Evolutionary conservation across 2,888 invertebrate species (phyloP).

Genomic region (Erannis defoliaria): DNA sequence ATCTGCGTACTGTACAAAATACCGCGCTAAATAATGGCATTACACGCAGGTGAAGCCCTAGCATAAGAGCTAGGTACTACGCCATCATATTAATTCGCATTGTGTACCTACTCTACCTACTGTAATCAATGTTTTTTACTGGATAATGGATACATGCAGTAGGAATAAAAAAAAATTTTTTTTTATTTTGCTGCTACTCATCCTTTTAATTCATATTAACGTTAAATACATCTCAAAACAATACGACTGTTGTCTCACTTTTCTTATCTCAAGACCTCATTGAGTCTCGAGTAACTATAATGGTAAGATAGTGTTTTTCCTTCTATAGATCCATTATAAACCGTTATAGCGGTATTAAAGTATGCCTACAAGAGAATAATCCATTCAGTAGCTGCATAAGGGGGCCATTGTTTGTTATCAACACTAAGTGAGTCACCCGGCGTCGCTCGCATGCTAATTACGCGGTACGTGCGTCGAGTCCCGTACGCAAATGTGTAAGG

Average conservation of each 20-base stretch:
- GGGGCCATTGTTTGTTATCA: conserved; percentile 55
- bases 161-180: too few relatives aligned
- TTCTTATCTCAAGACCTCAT: conserved; percentile 4
- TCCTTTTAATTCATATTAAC: too few relatives aligned
- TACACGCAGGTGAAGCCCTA: too few relatives aligned
- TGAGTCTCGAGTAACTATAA: not conserved
- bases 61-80: too few relatives aligned
- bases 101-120: too few relatives aligned
- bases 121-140: too few relatives aligned
- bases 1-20: too few relatives aligned
- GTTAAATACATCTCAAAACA: too few relatives aligned
- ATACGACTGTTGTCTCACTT: not conserved
- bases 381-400: conserved; percentile 38
- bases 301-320: not conserved
- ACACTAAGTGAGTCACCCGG: conserved; percentile 59
- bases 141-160: too few relatives aligned
- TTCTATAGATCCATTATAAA: not conserved
- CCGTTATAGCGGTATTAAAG: not conserved
- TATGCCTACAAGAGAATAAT: conserved; percentile 16
- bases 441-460: conserved; percentile 57
- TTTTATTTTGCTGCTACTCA: too few relatives aligned
- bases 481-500: conserved; percentile 36
- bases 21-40: too few relatives aligned
- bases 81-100: too few relatives aligned
- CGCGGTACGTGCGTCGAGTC: conserved; percentile 59